phyloP scores from a whole-genome alignment of 1,140 invertebrate species.

The Cephus cinctus region DNA sequence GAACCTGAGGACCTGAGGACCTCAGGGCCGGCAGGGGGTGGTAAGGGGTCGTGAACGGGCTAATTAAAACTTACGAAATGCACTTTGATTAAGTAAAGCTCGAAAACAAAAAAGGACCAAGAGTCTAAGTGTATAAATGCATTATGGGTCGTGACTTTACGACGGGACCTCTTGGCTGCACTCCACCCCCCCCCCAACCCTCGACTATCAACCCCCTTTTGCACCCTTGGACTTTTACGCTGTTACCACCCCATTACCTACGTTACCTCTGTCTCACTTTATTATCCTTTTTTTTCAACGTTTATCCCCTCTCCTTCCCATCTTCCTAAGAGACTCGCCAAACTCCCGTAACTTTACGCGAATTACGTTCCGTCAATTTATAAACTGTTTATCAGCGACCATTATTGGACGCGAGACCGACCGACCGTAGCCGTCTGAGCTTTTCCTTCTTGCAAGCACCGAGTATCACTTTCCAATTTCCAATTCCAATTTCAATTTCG shows the following conservation, averaged over 20 bases:
- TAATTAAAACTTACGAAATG: conserved; percentile 27
- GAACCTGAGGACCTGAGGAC: too few relatives aligned
- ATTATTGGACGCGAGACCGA: not conserved
- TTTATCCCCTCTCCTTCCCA: too few relatives aligned
- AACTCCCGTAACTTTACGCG: not conserved
- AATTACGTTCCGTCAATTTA: not conserved
- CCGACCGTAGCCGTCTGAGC: too few relatives aligned
- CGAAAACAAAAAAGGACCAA: not conserved
- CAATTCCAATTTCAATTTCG: conserved; percentile 36
- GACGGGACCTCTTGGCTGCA: not conserved
- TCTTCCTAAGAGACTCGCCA: too few relatives aligned
- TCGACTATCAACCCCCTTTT: not conserved
- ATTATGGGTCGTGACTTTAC: not conserved
- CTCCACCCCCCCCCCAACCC: not conserved
- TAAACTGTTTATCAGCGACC: not conserved
- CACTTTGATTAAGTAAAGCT: conserved; percentile 18
- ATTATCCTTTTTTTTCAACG: too few relatives aligned
- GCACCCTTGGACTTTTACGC: too few relatives aligned
- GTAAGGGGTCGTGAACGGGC: conserved; percentile 19
- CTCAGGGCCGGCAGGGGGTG: too few relatives aligned
- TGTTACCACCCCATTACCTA: too few relatives aligned
- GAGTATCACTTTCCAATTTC: conserved; percentile 32
- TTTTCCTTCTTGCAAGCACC: too few relatives aligned
- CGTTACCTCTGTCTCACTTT: too few relatives aligned
- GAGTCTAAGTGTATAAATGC: conserved; percentile 1